Evolutionary conservation across 2,888 invertebrate species (phyloP).

Genomic region (Reticulitermes lucifugus): DNA sequence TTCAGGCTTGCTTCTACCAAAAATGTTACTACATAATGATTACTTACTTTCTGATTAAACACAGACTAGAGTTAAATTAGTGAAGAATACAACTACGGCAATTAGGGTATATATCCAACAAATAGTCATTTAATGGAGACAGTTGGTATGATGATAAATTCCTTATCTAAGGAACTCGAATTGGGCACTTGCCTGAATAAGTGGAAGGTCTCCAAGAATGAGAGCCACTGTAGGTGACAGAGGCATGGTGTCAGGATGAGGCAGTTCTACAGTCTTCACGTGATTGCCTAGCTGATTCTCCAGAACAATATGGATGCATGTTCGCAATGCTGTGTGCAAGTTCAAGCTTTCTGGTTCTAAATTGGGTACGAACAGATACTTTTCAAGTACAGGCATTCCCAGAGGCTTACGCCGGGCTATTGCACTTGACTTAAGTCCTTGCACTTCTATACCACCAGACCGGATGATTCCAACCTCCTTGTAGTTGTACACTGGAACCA

Average conservation of each 20-base stretch:
- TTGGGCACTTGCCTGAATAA: slow-evolving; percentile 57
- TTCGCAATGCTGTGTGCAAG: slow-evolving; percentile 69
- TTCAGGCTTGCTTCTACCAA: too few species aligned
- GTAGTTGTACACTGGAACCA: slow-evolving; percentile 65
- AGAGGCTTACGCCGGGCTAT: slow-evolving; percentile 77
- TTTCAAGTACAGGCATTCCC: slow-evolving; percentile 82
- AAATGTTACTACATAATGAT: too few species aligned
- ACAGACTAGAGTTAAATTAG: too few species aligned
- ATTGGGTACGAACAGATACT: slow-evolving; percentile 79
- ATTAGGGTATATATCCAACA: too few species aligned
- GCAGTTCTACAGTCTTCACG: slow-evolving; percentile 71
- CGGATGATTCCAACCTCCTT: slow-evolving; percentile 67
- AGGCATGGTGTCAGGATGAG: slow-evolving; percentile 61
- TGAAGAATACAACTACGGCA: too few species aligned
- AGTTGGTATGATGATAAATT: too few species aligned
- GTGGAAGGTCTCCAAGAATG: slow-evolving; percentile 60
- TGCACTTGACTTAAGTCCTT: slow-evolving; percentile 80
- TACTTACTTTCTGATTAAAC: too few species aligned
- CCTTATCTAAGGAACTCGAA: too few species aligned
- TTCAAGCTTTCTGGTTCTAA: slow-evolving; percentile 56
- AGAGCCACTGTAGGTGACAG: slow-evolving; percentile 59
- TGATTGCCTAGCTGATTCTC: slow-evolving; percentile 77
- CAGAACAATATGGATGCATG: slow-evolving; percentile 75
- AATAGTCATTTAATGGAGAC: too few species aligned
- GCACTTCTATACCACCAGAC: slow-evolving; percentile 82